phyloP scores from a whole-genome alignment of 2,797 vertebrate species.

The Clarias platycephalus region DNA sequence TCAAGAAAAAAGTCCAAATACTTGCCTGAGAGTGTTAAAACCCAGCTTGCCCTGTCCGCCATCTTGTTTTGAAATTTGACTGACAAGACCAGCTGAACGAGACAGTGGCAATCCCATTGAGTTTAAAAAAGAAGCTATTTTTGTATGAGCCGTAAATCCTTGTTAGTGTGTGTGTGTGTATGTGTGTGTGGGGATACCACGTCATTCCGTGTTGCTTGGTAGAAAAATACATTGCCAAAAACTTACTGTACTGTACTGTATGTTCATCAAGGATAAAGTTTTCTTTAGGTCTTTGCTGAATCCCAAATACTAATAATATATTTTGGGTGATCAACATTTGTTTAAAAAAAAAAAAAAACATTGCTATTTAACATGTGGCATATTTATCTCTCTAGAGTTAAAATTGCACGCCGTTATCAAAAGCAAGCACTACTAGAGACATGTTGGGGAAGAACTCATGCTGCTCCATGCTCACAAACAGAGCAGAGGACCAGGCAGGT shows the following conservation, averaged over 20 bases:
- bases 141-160: slow-evolving; percentile 42
- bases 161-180: neutral
- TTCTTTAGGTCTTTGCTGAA: neutral
- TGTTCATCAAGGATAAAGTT: neutral
- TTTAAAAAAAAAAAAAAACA: neutral
- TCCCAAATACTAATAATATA: neutral
- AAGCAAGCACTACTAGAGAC: neutral
- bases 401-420: neutral
- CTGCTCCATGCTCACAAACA: neutral
- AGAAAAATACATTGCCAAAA: too few relatives aligned
- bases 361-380: neutral
- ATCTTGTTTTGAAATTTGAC: slow-evolving; percentile 76
- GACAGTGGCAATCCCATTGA: slow-evolving; percentile 43
- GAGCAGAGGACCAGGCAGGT: neutral
- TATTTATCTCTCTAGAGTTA: neutral
- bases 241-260: too few relatives aligned
- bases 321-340: neutral
- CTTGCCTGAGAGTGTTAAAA: slow-evolving; percentile 74
- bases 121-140: slow-evolving; percentile 68
- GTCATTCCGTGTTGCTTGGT: neutral
- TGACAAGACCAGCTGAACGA: slow-evolving; percentile 74
- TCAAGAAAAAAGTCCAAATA: slow-evolving; percentile 47
- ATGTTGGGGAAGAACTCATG: neutral
- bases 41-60: slow-evolving; percentile 69
- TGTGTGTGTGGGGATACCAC: neutral